Evolutionary conservation across 2,797 vertebrate genomes (phyloP).

Genomic region (Notolabrus celidotus): DNA sequence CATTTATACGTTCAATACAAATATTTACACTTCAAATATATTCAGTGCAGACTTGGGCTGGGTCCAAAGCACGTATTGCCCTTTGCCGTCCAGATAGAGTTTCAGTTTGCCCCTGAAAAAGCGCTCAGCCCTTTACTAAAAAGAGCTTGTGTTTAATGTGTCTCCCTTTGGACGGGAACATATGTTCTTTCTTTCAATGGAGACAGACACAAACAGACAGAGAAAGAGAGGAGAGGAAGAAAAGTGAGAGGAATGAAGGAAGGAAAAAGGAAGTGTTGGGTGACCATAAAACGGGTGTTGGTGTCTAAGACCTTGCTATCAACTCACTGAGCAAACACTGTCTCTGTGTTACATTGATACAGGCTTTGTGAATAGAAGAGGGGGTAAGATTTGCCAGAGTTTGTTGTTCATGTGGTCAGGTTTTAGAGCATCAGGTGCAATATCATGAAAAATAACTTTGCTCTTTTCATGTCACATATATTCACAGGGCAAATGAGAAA

Average conservation of each 20-base stretch:
- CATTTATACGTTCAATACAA: conserved; percentile 84
- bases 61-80: conserved; percentile 82
- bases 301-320: conserved; percentile 73
- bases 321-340: conserved; percentile 76
- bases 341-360: conserved; percentile 73
- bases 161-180: conserved; percentile 75
- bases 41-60: conserved; percentile 68
- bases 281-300: conserved; percentile 60
- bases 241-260: conserved; percentile 45
- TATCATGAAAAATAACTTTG: conserved; percentile 34
- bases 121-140: conserved; percentile 76
- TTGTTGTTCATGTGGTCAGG: conserved; percentile 41
- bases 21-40: conserved; percentile 86
- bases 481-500: conserved; percentile 26
- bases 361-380: conserved; percentile 64
- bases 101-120: conserved; percentile 81
- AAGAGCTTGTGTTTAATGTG: conserved; percentile 80
- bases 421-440: conserved; percentile 14
- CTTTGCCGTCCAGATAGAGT: conserved; percentile 79
- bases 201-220: conserved; percentile 55
- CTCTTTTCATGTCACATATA: conserved; percentile 30
- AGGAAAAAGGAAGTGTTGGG: conserved; percentile 68
- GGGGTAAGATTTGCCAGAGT: conserved; percentile 23
- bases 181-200: conserved; percentile 80
- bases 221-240: conserved; percentile 58